Conservation (phyloP, 2,113 vertebrate species). For the Ivindomyrus marchei region DNA sequence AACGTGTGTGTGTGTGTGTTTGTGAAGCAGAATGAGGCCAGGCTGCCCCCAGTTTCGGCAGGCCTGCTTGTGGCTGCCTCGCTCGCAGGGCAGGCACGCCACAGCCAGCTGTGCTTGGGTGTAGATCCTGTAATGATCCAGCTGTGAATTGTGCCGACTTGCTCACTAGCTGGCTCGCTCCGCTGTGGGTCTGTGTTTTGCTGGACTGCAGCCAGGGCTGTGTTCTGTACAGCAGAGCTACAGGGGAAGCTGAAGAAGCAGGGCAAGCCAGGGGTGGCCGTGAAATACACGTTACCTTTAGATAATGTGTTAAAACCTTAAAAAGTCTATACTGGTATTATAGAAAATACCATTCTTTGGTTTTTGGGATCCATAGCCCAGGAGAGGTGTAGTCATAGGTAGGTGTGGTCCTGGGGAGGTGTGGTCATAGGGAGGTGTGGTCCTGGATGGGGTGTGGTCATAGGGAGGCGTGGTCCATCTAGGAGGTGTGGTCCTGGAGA, state of each 20-base stretch:
- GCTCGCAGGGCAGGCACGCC: neutral
- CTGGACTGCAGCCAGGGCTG: constrained; percentile 20
- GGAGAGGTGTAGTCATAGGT: neutral
- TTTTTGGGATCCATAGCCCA: neutral
- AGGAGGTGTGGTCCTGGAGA: neutral
- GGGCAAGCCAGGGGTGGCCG: neutral
- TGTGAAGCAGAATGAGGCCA: neutral
- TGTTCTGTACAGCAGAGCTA: constrained; percentile 16
- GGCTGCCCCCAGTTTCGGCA: neutral
- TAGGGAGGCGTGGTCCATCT: too few species aligned
- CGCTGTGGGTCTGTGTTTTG: constrained; percentile 17
- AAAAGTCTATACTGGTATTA: neutral
- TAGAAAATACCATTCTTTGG: neutral
- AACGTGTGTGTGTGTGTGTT: neutral
- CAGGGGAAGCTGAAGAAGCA: constrained; percentile 21
- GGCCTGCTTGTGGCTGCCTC: constrained; percentile 14
- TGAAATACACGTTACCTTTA: neutral
- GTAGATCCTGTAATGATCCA: constrained; percentile 20
- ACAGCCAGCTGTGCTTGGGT: constrained; percentile 10
- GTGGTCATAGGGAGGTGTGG: too few species aligned
- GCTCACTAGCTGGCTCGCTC: constrained; percentile 14
- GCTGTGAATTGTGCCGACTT: constrained; percentile 18
- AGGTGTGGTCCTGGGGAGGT: neutral
- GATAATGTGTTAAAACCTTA: neutral
- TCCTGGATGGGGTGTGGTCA: too few species aligned